phyloP scores from a whole-genome alignment of 2,888 invertebrate species.

The Megamerina dolium region DNA sequence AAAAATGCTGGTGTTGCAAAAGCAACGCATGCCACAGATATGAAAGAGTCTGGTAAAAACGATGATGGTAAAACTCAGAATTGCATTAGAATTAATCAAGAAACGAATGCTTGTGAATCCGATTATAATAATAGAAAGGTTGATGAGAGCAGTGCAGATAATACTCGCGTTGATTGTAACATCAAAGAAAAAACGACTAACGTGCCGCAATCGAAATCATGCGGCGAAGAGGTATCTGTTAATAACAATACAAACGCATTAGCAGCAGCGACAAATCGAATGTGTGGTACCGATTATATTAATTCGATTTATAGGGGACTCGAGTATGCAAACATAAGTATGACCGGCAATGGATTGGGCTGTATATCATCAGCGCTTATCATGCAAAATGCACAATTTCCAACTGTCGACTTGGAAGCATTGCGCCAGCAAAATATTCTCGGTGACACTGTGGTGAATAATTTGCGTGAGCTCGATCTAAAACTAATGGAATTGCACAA shows the following conservation, averaged over 20 bases:
- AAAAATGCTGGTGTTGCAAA: constrained; percentile 23
- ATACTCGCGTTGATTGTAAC: no score
- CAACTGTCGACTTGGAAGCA: constrained; percentile 23
- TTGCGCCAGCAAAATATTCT: constrained; percentile 25
- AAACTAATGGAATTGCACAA: constrained; percentile 42
- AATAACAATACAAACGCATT: neutral
- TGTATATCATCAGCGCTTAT: neutral
- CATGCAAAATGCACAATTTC: constrained; percentile 17
- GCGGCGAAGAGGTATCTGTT: neutral
- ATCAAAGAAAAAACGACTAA: neutral
- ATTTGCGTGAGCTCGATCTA: constrained; percentile 41
- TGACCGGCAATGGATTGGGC: constrained; percentile 1
- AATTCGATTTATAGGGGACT: neutral
- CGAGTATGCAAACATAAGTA: neutral
- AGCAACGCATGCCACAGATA: constrained; percentile 3
- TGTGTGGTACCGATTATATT: neutral
- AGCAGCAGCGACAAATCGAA: neutral
- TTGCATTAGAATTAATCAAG: no score
- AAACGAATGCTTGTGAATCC: constrained; percentile 1
- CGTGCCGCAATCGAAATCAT: neutral
- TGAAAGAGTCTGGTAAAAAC: neutral
- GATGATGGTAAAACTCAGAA: constrained; percentile 4
- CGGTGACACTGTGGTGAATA: constrained; percentile 31
- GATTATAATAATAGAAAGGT: constrained; percentile 8
- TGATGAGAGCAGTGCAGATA: neutral